These are phyloP conservation scores for Myrmophylax atrothorax DNA, from an alignment of 2,113 vertebrate genomes.

Conservation along the genomic window DNA sequence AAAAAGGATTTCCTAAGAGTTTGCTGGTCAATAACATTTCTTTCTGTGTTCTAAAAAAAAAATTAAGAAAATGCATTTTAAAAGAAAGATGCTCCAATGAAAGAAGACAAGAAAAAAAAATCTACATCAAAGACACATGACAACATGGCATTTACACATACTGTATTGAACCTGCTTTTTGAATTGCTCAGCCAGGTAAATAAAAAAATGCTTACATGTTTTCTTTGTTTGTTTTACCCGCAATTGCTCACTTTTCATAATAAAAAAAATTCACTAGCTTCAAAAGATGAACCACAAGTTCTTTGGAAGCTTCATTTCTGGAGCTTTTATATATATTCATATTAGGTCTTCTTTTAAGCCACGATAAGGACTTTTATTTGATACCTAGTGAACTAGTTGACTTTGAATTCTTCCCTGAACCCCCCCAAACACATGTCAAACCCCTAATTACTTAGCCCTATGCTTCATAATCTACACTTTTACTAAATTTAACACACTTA, in stretches of 20 bases:
- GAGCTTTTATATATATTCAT: neutral
- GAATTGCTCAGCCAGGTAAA: neutral
- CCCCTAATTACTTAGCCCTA: neutral
- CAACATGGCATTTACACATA: neutral
- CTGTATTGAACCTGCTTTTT: neutral
- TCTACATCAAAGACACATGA: neutral
- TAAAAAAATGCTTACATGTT: neutral
- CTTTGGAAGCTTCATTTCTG: neutral
- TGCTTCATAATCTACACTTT: neutral
- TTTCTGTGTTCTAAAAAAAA: neutral
- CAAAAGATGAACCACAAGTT: neutral
- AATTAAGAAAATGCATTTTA: neutral
- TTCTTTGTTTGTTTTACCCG: neutral
- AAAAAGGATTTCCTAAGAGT: neutral
- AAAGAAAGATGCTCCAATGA: neutral
- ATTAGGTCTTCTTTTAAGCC: neutral
- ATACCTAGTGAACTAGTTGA: neutral
- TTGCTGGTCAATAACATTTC: neutral
- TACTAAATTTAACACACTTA: neutral
- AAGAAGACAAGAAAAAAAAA: neutral
- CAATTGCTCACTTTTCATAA: neutral
- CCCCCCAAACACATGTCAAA: neutral
- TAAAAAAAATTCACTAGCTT: neutral
- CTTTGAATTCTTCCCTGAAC: neutral
- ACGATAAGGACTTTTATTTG: neutral